phyloP scores from a whole-genome alignment of 2,888 invertebrate species.

The Stenichneumon culpator region DNA sequence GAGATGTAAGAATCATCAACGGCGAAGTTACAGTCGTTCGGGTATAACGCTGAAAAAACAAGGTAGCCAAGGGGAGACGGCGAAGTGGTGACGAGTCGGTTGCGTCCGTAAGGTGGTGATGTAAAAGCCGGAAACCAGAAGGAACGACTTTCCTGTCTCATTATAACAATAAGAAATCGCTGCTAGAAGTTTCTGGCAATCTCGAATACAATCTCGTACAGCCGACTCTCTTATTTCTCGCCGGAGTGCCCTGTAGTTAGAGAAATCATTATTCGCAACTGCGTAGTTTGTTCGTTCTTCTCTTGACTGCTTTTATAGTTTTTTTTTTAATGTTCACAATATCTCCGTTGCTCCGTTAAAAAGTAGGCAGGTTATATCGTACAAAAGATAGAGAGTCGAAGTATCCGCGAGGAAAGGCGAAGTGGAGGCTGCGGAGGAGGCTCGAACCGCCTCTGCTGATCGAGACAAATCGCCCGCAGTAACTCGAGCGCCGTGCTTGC shows the following conservation, averaged over 20 bases:
- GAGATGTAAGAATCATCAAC: background rate
- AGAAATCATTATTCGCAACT: conserved; percentile 25
- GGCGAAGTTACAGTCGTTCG: background rate
- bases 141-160: conserved; percentile 21
- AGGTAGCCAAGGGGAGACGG: background rate
- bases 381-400: background rate
- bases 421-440: conserved; percentile 50
- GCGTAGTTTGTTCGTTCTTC: background rate
- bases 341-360: background rate
- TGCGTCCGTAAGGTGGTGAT: background rate
- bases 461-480: conserved; percentile 74
- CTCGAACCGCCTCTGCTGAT: conserved; percentile 57
- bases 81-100: background rate
- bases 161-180: conserved; percentile 12
- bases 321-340: background rate
- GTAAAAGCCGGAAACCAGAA: conserved; percentile 8
- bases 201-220: conserved; percentile 20
- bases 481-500: conserved; percentile 66
- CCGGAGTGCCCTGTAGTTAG: background rate
- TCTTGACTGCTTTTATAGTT: background rate
- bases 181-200: conserved; percentile 8
- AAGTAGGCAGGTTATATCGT: conserved; percentile 1
- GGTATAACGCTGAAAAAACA: background rate
- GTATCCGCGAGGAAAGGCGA: conserved; percentile 36
- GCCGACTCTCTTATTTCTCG: conserved; percentile 15